phyloP scores from a whole-genome alignment of 37 sponge, comb jelly and placozoan species.

The Cliona cf. orientalis region DNA sequence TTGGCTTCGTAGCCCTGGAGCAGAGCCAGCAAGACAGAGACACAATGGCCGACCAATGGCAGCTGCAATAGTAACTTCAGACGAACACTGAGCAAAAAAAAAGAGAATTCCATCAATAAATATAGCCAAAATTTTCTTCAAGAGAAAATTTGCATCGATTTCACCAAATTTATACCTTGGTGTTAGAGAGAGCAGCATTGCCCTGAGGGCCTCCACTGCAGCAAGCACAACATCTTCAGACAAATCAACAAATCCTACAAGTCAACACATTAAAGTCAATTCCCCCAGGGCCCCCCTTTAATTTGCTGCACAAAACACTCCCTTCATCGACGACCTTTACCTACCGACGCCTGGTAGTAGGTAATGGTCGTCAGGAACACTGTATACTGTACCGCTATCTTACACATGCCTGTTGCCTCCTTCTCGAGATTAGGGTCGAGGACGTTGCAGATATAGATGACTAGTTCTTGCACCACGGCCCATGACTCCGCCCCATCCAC shows the following conservation, averaged over 20 bases:
- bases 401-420: slow-evolving; percentile 15
- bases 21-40: slow-evolving; percentile 46
- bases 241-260: neutral
- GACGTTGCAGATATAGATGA: slow-evolving; percentile 47
- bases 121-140: neutral
- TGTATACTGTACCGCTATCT: neutral
- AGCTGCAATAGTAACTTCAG: slow-evolving; percentile 8
- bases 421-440: slow-evolving; percentile 38
- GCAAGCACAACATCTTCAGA: slow-evolving; percentile 14
- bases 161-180: neutral
- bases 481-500: slow-evolving; percentile 14
- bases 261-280: neutral
- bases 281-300: no score
- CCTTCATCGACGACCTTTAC: no score
- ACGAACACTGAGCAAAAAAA: slow-evolving; percentile 3
- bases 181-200: neutral
- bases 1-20: slow-evolving; percentile 14
- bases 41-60: slow-evolving; percentile 65
- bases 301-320: no score
- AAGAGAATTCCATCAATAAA: neutral
- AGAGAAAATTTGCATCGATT: no score
- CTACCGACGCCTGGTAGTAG: no score
- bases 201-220: neutral
- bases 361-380: neutral
- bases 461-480: slow-evolving; percentile 44